Evolutionary conservation across 2,797 vertebrate species (phyloP), one percentile per base, ranked within the genome.

Genomic region (Champsocephalus esox): DNA sequence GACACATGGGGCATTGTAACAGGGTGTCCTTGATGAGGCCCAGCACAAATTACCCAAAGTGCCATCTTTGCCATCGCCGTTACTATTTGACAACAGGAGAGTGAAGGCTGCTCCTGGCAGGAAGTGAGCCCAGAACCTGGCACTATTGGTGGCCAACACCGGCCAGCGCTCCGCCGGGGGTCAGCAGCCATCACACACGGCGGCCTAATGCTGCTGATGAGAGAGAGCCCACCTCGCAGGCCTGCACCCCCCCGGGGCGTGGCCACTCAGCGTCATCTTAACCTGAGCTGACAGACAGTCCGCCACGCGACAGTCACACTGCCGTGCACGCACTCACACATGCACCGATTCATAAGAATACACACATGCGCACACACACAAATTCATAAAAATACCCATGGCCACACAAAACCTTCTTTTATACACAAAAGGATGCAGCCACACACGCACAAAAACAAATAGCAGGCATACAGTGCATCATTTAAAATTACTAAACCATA

Each of bases 131-230:
- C 84, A 74, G 83, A 72, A 90, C 88, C 83, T 81, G 89, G 84
- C 79, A 51, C 83, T 49, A 55, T 77, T 19, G 83, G 82, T 66
- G 85, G 67, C 77, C 80, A n/a, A 49, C 88, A 73, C 78, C 67
- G 70, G 79, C 84, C 89, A 59, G n/a, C 41, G 75, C 85, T 77
- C 71, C 69, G 92, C 90, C 84, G 87, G 92, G 80, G 94, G 92
- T 94, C 93, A 92, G 90, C 88, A 90, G 91, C 84, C 95, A 95
- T 96, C 96, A 95, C 90, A 73, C 90, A 79, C 77, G 13, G 87
- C 69, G 89, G 88, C 92, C 90, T 94, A 96, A 95, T 96, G 94
- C 91, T 93, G 90, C 95, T 96, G 96, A 96, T 92, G 95, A 96
- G 95, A 93, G 84, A 92, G 91, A 91, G 89, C 74, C 89, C 73